Evolutionary conservation across 1,140 invertebrate species (phyloP), one percentile per base, ranked within the genome.

Genomic region (Anastrepha obliqua): DNA sequence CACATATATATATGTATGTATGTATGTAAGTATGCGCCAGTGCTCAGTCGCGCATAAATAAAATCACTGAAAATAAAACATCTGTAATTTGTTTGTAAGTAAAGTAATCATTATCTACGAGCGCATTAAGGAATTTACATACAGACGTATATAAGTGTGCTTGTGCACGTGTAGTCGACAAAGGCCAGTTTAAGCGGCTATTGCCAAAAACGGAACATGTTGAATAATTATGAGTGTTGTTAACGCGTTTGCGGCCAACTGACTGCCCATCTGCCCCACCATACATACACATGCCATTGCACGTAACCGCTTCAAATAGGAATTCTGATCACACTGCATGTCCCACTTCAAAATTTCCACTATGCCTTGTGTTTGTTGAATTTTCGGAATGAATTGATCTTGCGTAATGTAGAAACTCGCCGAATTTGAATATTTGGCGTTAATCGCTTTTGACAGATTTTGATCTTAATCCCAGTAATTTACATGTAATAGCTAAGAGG

Each of bases 191-290:
- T 62, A 62, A 55, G 51, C 51, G 51, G 6, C 17, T 29, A 55
- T 8, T 81, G 74, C 47, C 47, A 55, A 81, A 81, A 81, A 81
- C n/a, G 47, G 6, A 81, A 81, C 55, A 81, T 55, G 74, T 55
- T 81, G 7, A 81, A 81, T n/a, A 81, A 81, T 81, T 81, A 81
- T 81, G 47, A 81, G 42, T 67, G 42, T 55, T 58, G 74, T 81
- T 51, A 58, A 51, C 47, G 47, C 51, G 11, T 58, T n/a, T 55
- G 15, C 47, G 74, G 7, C 47, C 74, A 55, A 81, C 15, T 51
- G 20, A n/a, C n/a, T 55, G 47, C 74, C 42, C 74, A 81, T 81
- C 44, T 58, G n/a, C n/a, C 74, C n/a, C 74, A 2, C 74, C 15
- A 11, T 8, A 29, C 29, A 29, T 29, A 29, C 29, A 29, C 29